These are phyloP conservation scores for Motacilla alba DNA, from an alignment of 2,113 vertebrate species.

Conservation along the genomic window DNA sequence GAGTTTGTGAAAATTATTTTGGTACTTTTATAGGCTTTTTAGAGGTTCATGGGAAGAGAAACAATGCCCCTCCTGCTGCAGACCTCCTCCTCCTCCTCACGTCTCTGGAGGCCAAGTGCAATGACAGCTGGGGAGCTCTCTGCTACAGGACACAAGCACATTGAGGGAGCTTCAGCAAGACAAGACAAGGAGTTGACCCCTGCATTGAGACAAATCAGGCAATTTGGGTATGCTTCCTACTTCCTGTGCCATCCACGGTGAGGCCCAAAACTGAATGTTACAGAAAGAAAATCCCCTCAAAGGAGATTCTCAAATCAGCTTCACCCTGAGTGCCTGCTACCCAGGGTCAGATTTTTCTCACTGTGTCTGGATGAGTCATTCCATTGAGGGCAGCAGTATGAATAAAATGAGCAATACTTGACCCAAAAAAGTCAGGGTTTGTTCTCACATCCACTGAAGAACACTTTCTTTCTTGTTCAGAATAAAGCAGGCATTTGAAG, in stretches of 20 bases:
- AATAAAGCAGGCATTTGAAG: background rate
- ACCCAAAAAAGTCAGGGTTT: background rate
- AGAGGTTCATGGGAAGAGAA: background rate
- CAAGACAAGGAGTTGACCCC: background rate
- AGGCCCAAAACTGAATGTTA: background rate
- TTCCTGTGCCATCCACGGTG: background rate
- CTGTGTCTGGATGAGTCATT: background rate
- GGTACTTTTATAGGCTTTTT: background rate
- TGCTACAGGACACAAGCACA: background rate
- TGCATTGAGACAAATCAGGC: background rate
- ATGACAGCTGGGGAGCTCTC: background rate
- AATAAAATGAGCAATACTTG: slow-evolving; percentile 8
- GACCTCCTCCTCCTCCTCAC: background rate
- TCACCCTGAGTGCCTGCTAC: background rate
- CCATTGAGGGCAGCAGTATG: background rate
- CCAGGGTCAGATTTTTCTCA: background rate
- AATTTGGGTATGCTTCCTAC: background rate
- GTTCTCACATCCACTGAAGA: background rate
- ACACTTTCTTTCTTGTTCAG: background rate
- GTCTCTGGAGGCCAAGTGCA: background rate
- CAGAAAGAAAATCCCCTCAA: background rate
- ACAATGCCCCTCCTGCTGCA: background rate
- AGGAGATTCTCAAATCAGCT: background rate
- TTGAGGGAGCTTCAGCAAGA: background rate
- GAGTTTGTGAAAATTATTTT: background rate